Conservation (phyloP, 2,797 vertebrate species). For the Hypotaenidia okinawae region DNA sequence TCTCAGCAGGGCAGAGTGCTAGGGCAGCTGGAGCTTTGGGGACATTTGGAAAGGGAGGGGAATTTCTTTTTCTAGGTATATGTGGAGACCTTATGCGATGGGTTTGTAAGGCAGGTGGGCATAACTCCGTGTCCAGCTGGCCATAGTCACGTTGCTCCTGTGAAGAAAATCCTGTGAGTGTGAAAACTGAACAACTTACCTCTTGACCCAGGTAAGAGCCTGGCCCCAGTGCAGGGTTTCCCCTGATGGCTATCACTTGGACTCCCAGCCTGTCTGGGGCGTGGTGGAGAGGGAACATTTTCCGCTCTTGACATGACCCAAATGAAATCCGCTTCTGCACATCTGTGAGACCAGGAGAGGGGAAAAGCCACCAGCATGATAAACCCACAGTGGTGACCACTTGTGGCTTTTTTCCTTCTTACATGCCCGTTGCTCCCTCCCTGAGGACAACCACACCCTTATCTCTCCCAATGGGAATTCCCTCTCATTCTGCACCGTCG, state of each 20-base stretch:
- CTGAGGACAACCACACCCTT: not conserved
- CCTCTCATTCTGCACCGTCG: not conserved
- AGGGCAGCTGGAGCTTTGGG: not conserved
- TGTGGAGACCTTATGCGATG: not conserved
- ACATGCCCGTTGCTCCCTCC: not conserved
- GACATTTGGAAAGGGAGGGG: accelerated
- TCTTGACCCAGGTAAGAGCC: constrained; percentile 78
- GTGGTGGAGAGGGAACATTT: constrained; percentile 70
- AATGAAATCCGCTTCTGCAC: constrained; percentile 62
- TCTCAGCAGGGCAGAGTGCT: accelerated
- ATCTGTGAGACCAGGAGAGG: constrained; percentile 28
- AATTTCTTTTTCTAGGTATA: not conserved
- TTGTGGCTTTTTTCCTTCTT: not conserved
- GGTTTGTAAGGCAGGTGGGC: not conserved
- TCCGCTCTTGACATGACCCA: constrained; percentile 78
- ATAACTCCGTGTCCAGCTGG: accelerated
- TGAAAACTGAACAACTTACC: constrained; percentile 58
- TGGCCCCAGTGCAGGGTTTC: constrained; percentile 73
- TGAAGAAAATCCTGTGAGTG: not conserved
- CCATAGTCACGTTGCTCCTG: not conserved
- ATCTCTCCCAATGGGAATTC: not conserved
- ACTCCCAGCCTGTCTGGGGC: constrained; percentile 77
- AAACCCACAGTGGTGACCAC: not conserved
- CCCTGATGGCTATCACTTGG: constrained; percentile 4
- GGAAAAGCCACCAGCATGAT: not conserved